Evolutionary conservation across 2,113 vertebrate genomes (phyloP).

Genomic region (Irena cyanogastra): DNA sequence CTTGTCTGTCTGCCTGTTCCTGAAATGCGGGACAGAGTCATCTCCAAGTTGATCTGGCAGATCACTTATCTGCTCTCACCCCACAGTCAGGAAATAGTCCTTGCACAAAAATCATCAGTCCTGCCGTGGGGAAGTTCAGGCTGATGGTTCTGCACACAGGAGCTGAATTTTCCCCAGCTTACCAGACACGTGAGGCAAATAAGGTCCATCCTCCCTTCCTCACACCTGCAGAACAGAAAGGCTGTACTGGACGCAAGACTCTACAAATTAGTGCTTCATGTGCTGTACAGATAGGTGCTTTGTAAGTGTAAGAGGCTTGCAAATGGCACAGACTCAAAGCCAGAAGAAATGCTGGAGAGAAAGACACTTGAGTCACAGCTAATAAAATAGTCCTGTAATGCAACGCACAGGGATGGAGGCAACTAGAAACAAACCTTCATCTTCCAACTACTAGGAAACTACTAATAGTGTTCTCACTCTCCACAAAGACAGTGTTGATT

Average conservation of each 20-base stretch:
- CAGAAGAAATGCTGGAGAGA: neutral
- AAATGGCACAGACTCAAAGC: neutral
- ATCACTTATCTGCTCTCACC: neutral
- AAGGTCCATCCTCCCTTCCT: neutral
- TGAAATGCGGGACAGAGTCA: neutral
- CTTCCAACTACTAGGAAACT: neutral
- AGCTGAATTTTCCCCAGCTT: neutral
- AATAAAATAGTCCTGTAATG: neutral
- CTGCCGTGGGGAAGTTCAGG: rapidly evolving
- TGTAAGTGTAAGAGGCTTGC: neutral
- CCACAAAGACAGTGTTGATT: neutral
- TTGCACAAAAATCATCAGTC: neutral
- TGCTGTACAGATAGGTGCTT: neutral
- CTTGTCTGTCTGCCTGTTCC: neutral
- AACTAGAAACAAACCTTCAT: neutral
- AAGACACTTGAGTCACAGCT: neutral
- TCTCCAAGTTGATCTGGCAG: neutral
- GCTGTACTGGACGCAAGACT: neutral
- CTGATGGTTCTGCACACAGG: neutral
- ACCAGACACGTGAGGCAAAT: rapidly evolving
- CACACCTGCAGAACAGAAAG: neutral
- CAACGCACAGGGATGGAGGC: rapidly evolving
- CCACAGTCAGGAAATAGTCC: neutral
- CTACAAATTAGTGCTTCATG: neutral
- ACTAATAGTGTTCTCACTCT: neutral